phyloP scores from a whole-genome alignment of 1,140 invertebrate species.

The Metopolophium dirhodum region DNA sequence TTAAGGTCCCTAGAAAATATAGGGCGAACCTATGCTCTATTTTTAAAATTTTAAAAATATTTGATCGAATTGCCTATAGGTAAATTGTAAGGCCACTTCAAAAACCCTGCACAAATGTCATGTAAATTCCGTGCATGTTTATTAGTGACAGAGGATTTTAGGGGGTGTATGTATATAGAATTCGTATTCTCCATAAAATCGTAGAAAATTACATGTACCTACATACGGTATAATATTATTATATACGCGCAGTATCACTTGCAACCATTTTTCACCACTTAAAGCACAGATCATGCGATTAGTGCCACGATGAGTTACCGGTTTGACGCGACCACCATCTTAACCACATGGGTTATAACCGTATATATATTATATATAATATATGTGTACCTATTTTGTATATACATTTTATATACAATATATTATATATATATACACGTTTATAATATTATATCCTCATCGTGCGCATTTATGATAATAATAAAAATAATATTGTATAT shows the following conservation, averaged over 20 bases:
- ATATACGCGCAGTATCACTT: neutral
- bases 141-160: neutral
- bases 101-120: neutral
- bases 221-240: neutral
- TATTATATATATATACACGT: neutral
- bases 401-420: too few relatives aligned
- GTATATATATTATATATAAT: neutral
- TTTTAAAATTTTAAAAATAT: neutral
- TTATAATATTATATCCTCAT: conserved; percentile 1
- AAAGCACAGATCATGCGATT: neutral
- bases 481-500: neutral
- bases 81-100: neutral
- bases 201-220: neutral
- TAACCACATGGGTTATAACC: neutral
- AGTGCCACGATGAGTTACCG: neutral
- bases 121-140: neutral
- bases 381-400: too few relatives aligned
- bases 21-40: too few relatives aligned
- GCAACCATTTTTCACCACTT: neutral
- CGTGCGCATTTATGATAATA: neutral
- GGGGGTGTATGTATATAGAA: neutral
- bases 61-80: neutral
- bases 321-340: neutral
- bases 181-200: neutral
- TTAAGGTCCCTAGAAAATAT: too few relatives aligned